These are phyloP conservation scores for Channallabes apus DNA, from an alignment of 2,797 vertebrate genomes.

Conservation along the genomic window DNA sequence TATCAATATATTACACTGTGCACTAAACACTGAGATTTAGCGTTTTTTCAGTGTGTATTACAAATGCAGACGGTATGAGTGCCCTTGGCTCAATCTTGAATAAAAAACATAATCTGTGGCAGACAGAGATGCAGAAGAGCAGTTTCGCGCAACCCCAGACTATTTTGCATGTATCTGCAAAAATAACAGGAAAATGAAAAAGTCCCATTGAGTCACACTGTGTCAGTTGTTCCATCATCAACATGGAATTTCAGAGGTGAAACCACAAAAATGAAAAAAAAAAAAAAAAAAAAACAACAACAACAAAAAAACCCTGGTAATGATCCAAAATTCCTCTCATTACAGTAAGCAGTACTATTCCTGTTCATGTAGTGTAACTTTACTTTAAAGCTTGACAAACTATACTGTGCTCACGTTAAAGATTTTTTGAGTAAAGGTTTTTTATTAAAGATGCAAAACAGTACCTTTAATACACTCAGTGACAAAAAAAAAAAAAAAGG, in stretches of 20 bases:
- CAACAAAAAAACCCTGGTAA: background rate
- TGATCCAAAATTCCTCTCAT: background rate
- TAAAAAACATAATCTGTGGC: background rate
- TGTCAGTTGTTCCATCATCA: constrained; percentile 3
- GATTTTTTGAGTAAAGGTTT: too few species aligned
- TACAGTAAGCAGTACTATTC: background rate
- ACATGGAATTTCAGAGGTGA: constrained; percentile 6
- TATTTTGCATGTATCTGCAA: constrained; percentile 2
- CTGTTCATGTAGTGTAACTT: background rate
- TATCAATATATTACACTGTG: background rate
- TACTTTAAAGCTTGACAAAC: background rate
- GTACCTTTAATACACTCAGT: background rate
- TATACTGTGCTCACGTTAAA: too few species aligned
- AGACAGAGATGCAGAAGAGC: background rate
- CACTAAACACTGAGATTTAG: background rate
- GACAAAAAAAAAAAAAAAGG: background rate
- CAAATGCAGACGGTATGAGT: background rate
- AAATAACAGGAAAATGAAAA: constrained; percentile 17
- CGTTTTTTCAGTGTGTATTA: background rate
- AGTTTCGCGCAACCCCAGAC: background rate
- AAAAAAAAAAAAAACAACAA: background rate
- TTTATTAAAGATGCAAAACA: background rate
- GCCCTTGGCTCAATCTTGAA: background rate
- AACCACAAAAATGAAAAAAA: background rate
- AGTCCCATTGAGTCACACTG: background rate